A percentile compares a stretch with the other conserved stretches of the same genome.
Conservation (phyloP, 1,140 invertebrate genomes). For the Araneus ventricosus region DNA sequence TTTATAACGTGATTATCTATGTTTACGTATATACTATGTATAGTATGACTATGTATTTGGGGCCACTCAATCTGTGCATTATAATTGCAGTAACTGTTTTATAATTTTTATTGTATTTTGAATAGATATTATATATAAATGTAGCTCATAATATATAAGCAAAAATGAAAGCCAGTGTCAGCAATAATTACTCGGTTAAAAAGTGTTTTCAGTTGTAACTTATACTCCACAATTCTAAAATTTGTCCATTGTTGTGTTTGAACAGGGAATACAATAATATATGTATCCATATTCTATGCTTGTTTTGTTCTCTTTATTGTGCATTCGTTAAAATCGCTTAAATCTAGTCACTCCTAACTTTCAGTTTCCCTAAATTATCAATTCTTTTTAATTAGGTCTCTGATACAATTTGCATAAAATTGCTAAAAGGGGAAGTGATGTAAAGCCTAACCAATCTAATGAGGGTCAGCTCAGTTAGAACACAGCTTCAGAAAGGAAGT, state of each 20-base stretch:
- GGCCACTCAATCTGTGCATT: slow-evolving; percentile 45
- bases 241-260: background rate
- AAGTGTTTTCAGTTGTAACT: background rate
- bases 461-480: no score
- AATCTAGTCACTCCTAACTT: no score
- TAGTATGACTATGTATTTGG: slow-evolving; percentile 29
- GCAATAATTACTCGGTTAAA: background rate
- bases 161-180: slow-evolving; percentile 6
- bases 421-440: no score
- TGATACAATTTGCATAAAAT: no score
- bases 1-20: slow-evolving; percentile 11
- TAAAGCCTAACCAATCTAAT: no score
- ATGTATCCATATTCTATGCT: background rate
- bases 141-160: background rate
- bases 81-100: slow-evolving; percentile 17
- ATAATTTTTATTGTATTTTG: slow-evolving; percentile 15
- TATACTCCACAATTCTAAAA: background rate
- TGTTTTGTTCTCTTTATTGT: background rate
- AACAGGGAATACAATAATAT: background rate
- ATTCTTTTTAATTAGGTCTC: no score
- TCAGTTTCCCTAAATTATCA: no score
- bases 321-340: no score
- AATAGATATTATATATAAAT: background rate
- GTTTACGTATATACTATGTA: slow-evolving; percentile 58
- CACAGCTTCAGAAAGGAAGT: no score